A percentile compares a stretch with the other conserved stretches of the same genome.
Conservation (phyloP, 2,888 invertebrate species). For the Drosophila histrio region DNA sequence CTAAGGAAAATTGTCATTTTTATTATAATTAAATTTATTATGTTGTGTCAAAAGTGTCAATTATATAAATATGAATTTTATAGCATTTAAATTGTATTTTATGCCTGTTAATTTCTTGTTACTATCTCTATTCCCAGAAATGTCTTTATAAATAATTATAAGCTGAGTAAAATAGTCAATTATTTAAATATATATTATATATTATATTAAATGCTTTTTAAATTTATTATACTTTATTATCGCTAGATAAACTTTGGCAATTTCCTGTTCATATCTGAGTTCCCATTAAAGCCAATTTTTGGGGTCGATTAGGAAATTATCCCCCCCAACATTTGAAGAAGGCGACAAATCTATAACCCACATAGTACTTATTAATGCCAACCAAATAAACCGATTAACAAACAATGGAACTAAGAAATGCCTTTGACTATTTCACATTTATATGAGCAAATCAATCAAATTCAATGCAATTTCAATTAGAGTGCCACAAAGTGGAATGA, state of each 20-base stretch:
- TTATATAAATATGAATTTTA: background rate
- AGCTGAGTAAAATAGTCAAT: too few species aligned
- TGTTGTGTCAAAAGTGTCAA: too few species aligned
- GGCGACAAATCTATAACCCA: constrained; percentile 47
- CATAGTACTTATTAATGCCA: constrained; percentile 26
- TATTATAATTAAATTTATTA: background rate
- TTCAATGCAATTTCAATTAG: constrained; percentile 80
- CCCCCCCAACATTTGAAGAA: constrained; percentile 25
- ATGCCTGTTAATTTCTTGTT: background rate
- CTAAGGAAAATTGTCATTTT: background rate
- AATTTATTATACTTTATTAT: background rate
- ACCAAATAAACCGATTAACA: constrained; percentile 68
- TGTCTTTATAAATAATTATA: too few species aligned
- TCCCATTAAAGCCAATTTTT: background rate
- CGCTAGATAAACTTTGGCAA: constrained; percentile 3
- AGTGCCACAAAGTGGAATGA: constrained; percentile 43
- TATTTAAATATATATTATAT: background rate
- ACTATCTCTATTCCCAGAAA: too few species aligned
- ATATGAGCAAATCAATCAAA: constrained; percentile 77
- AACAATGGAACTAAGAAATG: constrained; percentile 36
- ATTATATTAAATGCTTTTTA: background rate
- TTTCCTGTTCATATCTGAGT: constrained; percentile 4
- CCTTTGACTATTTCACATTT: constrained; percentile 47
- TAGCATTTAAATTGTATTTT: background rate
- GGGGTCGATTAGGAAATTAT: constrained; percentile 4